Evolutionary conservation across 2,888 invertebrate species (phyloP), one percentile per base, ranked within the genome.

Genomic region (Phortica magna): DNA sequence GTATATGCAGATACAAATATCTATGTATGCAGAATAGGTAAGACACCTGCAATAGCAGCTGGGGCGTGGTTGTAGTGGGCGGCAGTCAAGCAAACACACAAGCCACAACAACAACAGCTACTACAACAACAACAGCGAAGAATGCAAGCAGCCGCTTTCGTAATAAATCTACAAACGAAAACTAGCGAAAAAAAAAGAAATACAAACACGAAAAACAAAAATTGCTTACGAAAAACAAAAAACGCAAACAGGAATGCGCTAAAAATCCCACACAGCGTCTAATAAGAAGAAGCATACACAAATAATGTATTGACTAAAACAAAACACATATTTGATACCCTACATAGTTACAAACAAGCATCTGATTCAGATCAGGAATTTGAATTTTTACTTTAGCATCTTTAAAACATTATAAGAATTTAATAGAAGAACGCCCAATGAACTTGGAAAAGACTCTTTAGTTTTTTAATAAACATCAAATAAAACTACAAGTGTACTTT

Each of bases 191-290:
- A 9, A 65, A 65, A 39, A 12, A n/a, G n/a, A 10, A 65, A 4
- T 7, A 65, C 3, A 70, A 43, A 70, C n/a, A 17, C 42, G 57
- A 31, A 31, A 31, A 31, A 31, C 31, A 31, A 31, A 31, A 31
- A 6, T 55, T 55, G 55, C 41, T n/a, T 22, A 57, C 53, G 48
- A 19, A 9, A 22, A 12, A 59, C 55, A 31, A 43, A 31, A 70
- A 72, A 57, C 31, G 39, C 72, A 31, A 71, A 48, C 17, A 14
- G 12, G 57, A 72, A 42, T 42, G 55, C 57, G 42, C 39, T 17
- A 70, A 48, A 70, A 70, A 70, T 70, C 68, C 68, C 48, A 70
- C 68, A 70, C 48, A 68, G 41, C 48, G 48, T 48, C 48, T 9
- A 6, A 14, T 12, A 48, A 48, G 48, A 48, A 48, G 48, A 48